Evolutionary conservation across 2,888 invertebrate species (phyloP), one percentile per base, ranked within the genome.

Genomic region (Busseola fusca): DNA sequence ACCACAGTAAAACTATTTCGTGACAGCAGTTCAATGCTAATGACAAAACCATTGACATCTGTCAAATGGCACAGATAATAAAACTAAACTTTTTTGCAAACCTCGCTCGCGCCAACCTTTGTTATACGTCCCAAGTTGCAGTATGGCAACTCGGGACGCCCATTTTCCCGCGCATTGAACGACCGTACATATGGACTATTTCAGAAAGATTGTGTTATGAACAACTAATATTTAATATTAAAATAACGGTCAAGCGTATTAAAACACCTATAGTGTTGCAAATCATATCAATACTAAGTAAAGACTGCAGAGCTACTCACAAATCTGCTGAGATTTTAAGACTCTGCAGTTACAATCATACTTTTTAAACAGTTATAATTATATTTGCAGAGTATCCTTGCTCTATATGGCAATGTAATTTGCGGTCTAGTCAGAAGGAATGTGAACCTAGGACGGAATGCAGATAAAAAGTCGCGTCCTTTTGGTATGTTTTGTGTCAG

Each of bases 31-130:
- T 57, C 52, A 78, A 77, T 42, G 27, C 34, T 68, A 30, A 40
- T 58, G 77, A 63, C 57, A 60, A n/a, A 34, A 27, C 59, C 30
- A 54, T 2, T 78, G 72, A 78, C 78, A 78, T 63, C 63, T 75
- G 72, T 78, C 78, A 75, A 62, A 75, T 78, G 37, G 50, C 40
- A 78, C 69, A 76, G 59, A 59, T 42, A 42, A 25, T 10, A 42
- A 50, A 74, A 18, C 18, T 1, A 3, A 14, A 27, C 3, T 18
- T 37, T 57, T 74, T 75, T 64, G 34, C 18, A 27, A 54, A 3
- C 30, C 0, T 10, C 0, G 2, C 25, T 30, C 14, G 4, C 12
- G 3, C 5, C 1, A 1, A 4, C 16, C 0, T 14, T 54, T 18
- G 0, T 30, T 6, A n/a, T 37, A n/a, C 16, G 14, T 21, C 6